Percentiles rank a stretch among this genome's conserved stretches.
Evolutionary conservation across 2,113 vertebrate genomes (phyloP).

Genomic region (Aphelocoma coerulescens): DNA sequence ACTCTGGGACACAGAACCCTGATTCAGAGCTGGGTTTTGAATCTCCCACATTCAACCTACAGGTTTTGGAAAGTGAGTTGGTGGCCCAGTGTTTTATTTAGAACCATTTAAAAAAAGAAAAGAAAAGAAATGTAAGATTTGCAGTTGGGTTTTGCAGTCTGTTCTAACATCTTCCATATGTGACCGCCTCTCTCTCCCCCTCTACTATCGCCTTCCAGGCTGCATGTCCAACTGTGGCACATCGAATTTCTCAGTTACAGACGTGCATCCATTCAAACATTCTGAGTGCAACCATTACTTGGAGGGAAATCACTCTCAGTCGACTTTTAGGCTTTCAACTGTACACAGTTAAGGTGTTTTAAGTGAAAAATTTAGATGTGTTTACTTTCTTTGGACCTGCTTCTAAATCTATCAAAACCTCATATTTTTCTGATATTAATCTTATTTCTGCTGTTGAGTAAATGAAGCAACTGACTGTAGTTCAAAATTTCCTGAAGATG

Average conservation of each 20-base stretch:
- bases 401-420: not conserved
- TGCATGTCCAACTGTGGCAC: not conserved
- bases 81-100: not conserved
- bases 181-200: not conserved
- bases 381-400: not conserved
- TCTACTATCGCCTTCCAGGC: not conserved
- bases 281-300: not conserved
- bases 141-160: not conserved
- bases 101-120: not conserved
- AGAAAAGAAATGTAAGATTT: not conserved
- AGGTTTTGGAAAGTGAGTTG: not conserved
- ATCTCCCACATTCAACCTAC: not conserved
- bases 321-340: not conserved
- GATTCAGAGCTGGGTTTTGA: not conserved
- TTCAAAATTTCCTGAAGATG: not conserved
- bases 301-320: not conserved
- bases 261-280: not conserved
- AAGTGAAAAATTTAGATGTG: not conserved
- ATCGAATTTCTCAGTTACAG: not conserved
- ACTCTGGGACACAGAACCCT: not conserved
- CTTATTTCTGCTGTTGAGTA: not conserved
- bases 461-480: not conserved
- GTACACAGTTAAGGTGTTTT: not conserved
- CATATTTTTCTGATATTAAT: not conserved
- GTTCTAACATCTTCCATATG: not conserved